Conservation (phyloP, 2,113 vertebrate species). For the Notothenia rossii region DNA sequence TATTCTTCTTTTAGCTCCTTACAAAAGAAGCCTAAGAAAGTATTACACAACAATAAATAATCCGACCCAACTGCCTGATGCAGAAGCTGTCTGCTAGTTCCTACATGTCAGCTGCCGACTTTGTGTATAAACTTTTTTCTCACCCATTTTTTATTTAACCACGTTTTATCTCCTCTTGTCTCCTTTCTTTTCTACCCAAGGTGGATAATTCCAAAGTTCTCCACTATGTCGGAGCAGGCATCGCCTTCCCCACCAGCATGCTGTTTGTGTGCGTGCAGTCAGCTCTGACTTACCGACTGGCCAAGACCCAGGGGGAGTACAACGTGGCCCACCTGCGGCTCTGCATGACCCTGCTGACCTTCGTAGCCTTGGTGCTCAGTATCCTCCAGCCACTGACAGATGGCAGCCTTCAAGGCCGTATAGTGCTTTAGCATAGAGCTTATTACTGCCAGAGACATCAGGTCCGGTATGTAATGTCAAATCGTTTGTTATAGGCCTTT, state of each 20-base stretch:
- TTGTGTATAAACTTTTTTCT: background rate
- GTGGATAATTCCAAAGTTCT: slow-evolving; percentile 91
- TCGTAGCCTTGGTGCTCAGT: slow-evolving; percentile 90
- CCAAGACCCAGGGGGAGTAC: slow-evolving; percentile 89
- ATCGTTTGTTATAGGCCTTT: background rate
- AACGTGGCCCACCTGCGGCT: slow-evolving; percentile 88
- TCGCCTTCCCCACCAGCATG: slow-evolving; percentile 93
- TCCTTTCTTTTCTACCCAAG: slow-evolving; percentile 65
- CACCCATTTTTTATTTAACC: too few relatives aligned
- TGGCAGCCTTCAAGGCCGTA: slow-evolving; percentile 26
- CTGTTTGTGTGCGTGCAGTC: slow-evolving; percentile 91
- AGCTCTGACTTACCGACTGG: slow-evolving; percentile 90
- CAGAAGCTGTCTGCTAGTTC: background rate
- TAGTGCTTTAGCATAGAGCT: background rate
- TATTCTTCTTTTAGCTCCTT: background rate
- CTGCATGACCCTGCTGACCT: slow-evolving; percentile 86
- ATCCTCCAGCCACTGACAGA: slow-evolving; percentile 82
- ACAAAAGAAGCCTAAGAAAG: too few relatives aligned
- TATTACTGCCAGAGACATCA: background rate
- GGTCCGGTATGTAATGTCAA: background rate
- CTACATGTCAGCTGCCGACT: background rate
- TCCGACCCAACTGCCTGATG: background rate
- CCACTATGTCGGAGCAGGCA: slow-evolving; percentile 91
- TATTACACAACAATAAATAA: too few relatives aligned
- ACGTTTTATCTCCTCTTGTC: background rate